A percentile compares a stretch with the other conserved stretches of the same genome.
phyloP scores from a whole-genome alignment of 2,113 vertebrate species.

The Trematocara marginatum region DNA sequence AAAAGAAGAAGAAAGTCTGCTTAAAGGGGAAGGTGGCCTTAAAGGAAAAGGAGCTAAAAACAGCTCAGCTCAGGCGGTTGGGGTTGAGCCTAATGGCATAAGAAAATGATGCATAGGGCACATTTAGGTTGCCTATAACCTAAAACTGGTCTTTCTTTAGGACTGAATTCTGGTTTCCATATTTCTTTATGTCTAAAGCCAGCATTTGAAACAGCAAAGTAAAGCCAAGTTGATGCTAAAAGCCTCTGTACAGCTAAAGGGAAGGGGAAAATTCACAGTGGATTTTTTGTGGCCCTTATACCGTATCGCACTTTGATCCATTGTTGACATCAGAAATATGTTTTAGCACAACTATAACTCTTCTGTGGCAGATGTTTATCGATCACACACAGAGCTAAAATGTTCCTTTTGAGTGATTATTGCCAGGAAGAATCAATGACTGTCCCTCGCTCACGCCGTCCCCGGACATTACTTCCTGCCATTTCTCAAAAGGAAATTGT shows the following conservation, averaged over 20 bases:
- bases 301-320: neutral
- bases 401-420: neutral
- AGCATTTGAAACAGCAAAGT: neutral
- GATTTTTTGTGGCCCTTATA: neutral
- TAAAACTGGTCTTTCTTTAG: neutral
- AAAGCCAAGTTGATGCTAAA: neutral
- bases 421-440: neutral
- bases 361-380: neutral
- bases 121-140: neutral
- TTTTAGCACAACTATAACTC: neutral
- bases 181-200: neutral
- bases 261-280: rapidly evolving
- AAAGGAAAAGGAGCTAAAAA: neutral
- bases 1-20: neutral
- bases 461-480: neutral
- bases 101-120: rapidly evolving
- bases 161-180: neutral
- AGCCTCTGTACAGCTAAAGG: neutral
- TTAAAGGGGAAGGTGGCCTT: neutral
- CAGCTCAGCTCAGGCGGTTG: neutral
- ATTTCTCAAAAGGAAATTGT: neutral
- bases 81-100: too few species aligned
- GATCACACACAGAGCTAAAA: neutral
- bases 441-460: neutral
- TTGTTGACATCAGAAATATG: neutral